Evolutionary conservation across 2,113 vertebrate genomes (phyloP).

Genomic region (Heterochromis multidens): DNA sequence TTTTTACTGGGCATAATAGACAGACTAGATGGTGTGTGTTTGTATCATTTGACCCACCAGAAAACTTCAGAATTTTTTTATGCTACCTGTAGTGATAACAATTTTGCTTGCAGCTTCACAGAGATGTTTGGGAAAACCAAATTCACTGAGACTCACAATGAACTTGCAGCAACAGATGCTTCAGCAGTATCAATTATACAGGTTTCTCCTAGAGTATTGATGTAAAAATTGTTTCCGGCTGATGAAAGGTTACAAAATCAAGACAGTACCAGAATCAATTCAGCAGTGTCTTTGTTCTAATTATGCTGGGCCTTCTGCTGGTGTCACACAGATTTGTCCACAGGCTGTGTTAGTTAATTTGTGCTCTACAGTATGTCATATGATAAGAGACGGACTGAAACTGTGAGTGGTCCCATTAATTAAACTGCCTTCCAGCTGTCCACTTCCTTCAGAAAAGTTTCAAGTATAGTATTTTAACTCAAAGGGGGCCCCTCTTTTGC

Average conservation of each 20-base stretch:
- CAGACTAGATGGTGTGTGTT: not conserved
- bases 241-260: constrained; percentile 26
- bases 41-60: not conserved
- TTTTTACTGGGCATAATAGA: not conserved
- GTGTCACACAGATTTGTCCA: constrained; percentile 37
- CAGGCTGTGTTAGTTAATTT: constrained; percentile 37
- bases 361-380: constrained; percentile 23
- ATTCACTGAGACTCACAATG: not conserved
- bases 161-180: not conserved
- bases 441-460: not conserved
- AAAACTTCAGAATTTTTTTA: not conserved
- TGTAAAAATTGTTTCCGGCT: not conserved
- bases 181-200: not conserved
- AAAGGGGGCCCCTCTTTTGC: not conserved
- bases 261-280: constrained; percentile 9
- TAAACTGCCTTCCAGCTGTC: constrained; percentile 36
- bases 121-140: not conserved
- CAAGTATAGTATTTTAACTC: not conserved
- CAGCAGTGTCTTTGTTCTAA: constrained; percentile 27
- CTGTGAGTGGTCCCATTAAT: constrained; percentile 47
- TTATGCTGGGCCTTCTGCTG: constrained; percentile 37
- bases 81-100: not conserved
- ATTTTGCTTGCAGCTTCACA: not conserved
- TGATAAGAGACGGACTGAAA: constrained; percentile 15
- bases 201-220: not conserved